A percentile compares a stretch with the other conserved stretches of the same genome.
phyloP scores from a whole-genome alignment of 2,888 invertebrate genomes.

The Drosophila mimica region DNA sequence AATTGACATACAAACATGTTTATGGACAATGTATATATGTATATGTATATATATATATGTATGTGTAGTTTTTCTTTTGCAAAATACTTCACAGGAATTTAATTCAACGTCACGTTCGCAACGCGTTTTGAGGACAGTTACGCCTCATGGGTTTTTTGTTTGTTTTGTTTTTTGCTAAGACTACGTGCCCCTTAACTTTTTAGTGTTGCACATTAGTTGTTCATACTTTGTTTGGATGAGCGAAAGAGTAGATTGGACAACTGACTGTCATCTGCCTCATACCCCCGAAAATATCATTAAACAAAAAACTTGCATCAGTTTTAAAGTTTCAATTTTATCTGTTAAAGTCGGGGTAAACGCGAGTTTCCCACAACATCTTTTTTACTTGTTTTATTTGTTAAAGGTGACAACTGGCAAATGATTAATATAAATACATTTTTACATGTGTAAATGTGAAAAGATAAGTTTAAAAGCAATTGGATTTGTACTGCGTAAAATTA shows the following conservation, averaged over 20 bases:
- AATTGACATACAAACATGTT: conserved; percentile 1
- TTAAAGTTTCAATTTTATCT: background rate
- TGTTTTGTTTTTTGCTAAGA: conserved; percentile 14
- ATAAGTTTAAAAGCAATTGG: conserved; percentile 37
- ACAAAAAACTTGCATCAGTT: background rate
- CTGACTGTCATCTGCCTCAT: background rate
- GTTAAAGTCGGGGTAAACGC: background rate
- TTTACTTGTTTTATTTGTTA: conserved; percentile 20
- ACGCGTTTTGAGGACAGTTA: conserved; percentile 56
- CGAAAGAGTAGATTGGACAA: background rate
- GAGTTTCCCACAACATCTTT: background rate
- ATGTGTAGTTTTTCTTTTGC: conserved; percentile 3
- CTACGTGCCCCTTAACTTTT: conserved; percentile 62
- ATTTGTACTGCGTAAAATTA: conserved; percentile 17
- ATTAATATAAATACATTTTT: conserved; percentile 1
- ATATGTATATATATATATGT: background rate
- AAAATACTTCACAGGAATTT: conserved; percentile 63
- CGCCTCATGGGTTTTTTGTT: conserved; percentile 33
- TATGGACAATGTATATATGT: background rate
- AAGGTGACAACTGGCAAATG: conserved; percentile 24
- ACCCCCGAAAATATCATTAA: background rate
- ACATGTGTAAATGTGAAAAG: conserved; percentile 10
- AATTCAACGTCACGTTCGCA: conserved; percentile 71
- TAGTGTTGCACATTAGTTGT: background rate
- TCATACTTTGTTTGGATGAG: background rate